Conservation (phyloP, 2,113 vertebrate species). For the Peromyscus maniculatus region DNA sequence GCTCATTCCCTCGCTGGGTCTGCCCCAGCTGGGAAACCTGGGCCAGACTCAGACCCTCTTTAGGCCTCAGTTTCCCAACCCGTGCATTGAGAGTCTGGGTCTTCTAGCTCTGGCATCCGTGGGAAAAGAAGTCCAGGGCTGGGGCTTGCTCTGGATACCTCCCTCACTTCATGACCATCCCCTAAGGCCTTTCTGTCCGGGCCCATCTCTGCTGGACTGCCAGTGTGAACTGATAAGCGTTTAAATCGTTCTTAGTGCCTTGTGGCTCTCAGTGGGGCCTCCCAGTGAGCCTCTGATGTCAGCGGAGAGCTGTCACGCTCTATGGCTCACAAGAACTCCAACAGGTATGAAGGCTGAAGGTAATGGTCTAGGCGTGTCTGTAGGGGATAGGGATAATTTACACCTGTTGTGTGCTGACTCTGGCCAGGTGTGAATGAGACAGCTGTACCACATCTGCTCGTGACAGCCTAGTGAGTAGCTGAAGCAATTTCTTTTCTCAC, state of each 20-base stretch:
- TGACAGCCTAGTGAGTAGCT: background rate
- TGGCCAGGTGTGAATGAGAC: constrained; percentile 5
- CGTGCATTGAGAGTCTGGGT: background rate
- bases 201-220: background rate
- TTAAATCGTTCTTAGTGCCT: background rate
- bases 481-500: background rate
- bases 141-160: background rate
- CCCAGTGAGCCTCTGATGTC: background rate
- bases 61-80: background rate
- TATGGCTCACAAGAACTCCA: background rate
- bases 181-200: background rate
- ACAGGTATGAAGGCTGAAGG: background rate
- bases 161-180: background rate
- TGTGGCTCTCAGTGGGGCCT: background rate
- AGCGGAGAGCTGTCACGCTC: background rate
- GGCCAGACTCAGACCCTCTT: background rate
- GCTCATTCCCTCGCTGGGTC: background rate
- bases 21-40: background rate
- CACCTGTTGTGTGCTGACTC: background rate
- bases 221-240: background rate
- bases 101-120: background rate
- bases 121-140: background rate
- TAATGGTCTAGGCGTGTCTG: background rate
- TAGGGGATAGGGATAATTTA: background rate
- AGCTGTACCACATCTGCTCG: background rate